Conservation (phyloP, 2,113 vertebrate genomes). For the Melospiza georgiana region DNA sequence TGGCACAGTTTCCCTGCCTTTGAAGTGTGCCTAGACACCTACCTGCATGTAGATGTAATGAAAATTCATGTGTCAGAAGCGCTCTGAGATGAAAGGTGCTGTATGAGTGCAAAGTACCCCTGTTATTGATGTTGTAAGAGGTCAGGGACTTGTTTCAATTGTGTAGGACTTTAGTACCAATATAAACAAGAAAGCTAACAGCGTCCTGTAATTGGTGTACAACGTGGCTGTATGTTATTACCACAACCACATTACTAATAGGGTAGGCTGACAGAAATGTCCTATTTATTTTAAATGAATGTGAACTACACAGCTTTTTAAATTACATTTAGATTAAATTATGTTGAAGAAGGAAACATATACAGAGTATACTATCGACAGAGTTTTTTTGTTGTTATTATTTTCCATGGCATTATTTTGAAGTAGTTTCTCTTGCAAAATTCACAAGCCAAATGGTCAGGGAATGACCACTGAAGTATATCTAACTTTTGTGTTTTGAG, state of each 20-base stretch:
- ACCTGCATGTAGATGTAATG: not conserved
- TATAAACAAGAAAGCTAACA: not conserved
- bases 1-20: slow-evolving; percentile 20
- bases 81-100: not conserved
- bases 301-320: not conserved
- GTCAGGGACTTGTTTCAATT: not conserved
- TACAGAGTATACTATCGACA: not conserved
- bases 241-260: not conserved
- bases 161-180: not conserved
- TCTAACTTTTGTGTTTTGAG: not conserved
- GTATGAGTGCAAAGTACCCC: slow-evolving; percentile 11
- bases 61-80: slow-evolving; percentile 9
- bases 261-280: not conserved
- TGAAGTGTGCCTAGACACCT: slow-evolving; percentile 11
- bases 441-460: not conserved
- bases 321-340: not conserved
- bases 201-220: not conserved
- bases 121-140: not conserved
- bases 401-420: not conserved
- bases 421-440: not conserved
- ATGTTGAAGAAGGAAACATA: not conserved
- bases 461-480: not conserved
- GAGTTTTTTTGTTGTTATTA: not conserved
- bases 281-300: not conserved
- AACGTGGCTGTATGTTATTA: not conserved